Conservation (phyloP, 2,797 vertebrate genomes). For the Chanos chanos region DNA sequence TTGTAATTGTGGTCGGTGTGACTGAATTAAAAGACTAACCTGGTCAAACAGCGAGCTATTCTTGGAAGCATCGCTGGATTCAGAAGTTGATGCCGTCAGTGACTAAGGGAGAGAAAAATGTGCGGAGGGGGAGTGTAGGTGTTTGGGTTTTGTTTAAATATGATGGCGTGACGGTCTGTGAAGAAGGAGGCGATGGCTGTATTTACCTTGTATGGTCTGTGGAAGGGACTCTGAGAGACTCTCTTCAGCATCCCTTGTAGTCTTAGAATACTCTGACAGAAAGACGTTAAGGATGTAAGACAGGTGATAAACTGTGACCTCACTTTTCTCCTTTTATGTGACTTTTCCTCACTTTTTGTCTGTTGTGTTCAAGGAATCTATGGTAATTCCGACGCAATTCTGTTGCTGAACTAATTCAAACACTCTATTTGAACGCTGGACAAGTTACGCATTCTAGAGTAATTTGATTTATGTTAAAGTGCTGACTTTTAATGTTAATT, state of each 20-base stretch:
- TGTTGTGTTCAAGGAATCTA: no score
- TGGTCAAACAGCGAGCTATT: constrained; percentile 22
- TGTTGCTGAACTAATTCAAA: no score
- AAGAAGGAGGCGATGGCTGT: neutral
- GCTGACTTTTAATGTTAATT: no score
- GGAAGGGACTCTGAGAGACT: constrained; percentile 43
- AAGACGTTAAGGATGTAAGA: no score
- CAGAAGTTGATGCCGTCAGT: constrained; percentile 7
- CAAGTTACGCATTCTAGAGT: no score
- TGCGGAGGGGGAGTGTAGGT: neutral
- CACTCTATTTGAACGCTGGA: no score
- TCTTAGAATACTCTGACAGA: constrained; percentile 38
- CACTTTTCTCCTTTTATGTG: no score
- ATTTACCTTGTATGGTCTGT: constrained; percentile 34
- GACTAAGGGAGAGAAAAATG: constrained; percentile 15
- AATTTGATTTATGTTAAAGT: no score
- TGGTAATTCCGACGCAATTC: no score
- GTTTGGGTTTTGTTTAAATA: neutral
- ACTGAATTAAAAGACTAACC: constrained; percentile 7
- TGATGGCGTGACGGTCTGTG: neutral
- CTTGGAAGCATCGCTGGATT: constrained; percentile 22
- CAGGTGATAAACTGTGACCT: no score
- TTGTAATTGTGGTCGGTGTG: no score
- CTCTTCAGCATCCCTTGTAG: constrained; percentile 51
- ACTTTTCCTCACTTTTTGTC: no score